Evolutionary conservation across 2,888 invertebrate species (phyloP), one percentile per base, ranked within the genome.

Genomic region (Cephus spinipes): DNA sequence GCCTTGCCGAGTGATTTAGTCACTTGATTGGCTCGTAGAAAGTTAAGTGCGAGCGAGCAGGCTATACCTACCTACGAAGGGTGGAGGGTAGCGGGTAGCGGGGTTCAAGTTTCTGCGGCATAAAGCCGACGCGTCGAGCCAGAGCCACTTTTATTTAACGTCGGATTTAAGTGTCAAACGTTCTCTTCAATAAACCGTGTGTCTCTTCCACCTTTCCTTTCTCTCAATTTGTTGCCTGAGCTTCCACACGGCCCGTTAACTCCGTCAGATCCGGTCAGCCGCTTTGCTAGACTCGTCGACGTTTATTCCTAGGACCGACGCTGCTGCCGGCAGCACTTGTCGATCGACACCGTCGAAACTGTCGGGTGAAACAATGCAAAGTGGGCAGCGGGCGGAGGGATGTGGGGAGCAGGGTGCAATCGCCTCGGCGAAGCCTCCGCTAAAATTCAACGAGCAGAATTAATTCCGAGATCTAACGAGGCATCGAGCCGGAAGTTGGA

Each of bases 131-230:
- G 55, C 75, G 32, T 71, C 81, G 80, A 77, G 73, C 84, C 83
- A 89, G 87, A 85, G 83, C 83, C 83, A 85, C 84, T 86, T 88
- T 89, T 88, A 89, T 88, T 89, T 89, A 87, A 89, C 87, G 86
- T 84, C 82, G 85, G 88, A 87, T 89, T 89, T 88, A 89, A 88
- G 34, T 73, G 35, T 73, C 32, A 15, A 32, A 31, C 71, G 71
- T 71, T 31, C 40, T 40, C 40, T 40, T 40, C 40, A 40, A 40
- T 40, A 40, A 40, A 40, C 40, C 40, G 40, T 40, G 40, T 32
- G 69, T 69, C 69, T 69, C 69, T 69, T 30, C n/a, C 31, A 71
- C 71, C 31, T 31, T 32, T 32, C 30, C 71, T 30, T 71, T 71
- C 71, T 12, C n/a, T 30, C 31, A 32, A 32, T 30, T 32, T n/a